Evolutionary conservation across 2,888 invertebrate species (phyloP), one percentile per base, ranked within the genome.

Genomic region (Napeogenes sylphis): DNA sequence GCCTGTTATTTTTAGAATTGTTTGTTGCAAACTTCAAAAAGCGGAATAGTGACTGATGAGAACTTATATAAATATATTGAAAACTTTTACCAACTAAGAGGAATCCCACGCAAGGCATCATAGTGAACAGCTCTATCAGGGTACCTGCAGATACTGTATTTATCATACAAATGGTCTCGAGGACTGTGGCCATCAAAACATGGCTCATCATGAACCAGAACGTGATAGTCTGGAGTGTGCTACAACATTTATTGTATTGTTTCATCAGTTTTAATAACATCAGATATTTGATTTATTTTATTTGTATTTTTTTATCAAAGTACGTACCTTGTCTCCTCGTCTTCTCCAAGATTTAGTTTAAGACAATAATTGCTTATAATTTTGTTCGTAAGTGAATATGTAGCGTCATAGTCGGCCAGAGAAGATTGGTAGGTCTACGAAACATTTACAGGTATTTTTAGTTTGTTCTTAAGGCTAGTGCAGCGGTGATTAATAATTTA

Each of bases 71-170:
- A n/a, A n/a, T n/a, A 42, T 42, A 42, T 42, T 42, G 8, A 42
- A 42, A 42, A 32, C 59, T 71, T 74, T 46, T 21, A 86, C 87
- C 82, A 10, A 87, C 71, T 2, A 85, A 45, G 33, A 84, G 59
- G 55, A 84, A 87, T 5, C 84, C 85, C 5, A 84, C 71, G 60
- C 86, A 87, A 0, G 87, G 87, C 80, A 84, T 79, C 85, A 85
- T 85, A 42, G 77, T 72, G 67, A 87, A 83, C 21, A 86, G 74
- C 46, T 81, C 79, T 2, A 83, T 65, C 46, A 84, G 82, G 33
- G 81, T 79, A 4, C 81, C 83, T 0, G 77, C 79, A 0, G 67
- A 58, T 0, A 76, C 81, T 0, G 76, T 79, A 68, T 78, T 67
- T 35, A 71, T 70, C 79, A 86, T 81, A 57, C 78, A 79, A 8